A percentile compares a stretch with the other conserved stretches of the same genome.
Evolutionary conservation across 2,797 vertebrate species (phyloP).

Genomic region (Coluber constrictor): DNA sequence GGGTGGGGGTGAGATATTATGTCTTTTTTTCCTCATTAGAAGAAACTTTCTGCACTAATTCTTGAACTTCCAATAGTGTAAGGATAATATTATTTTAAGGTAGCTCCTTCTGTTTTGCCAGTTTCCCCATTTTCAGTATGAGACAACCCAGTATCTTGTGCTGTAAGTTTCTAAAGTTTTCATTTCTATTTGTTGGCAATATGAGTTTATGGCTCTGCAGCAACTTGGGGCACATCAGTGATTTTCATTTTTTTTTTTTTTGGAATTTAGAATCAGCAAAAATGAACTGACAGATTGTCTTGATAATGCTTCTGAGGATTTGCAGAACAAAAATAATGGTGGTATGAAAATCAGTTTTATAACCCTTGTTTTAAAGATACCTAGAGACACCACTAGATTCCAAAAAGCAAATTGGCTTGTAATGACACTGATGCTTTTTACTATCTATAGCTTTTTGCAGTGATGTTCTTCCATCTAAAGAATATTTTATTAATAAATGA

Average conservation of each 20-base stretch:
- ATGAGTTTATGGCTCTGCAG: background rate
- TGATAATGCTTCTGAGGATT: background rate
- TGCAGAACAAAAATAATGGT: background rate
- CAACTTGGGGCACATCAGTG: background rate
- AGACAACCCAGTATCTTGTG: no score
- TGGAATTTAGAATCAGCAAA: background rate
- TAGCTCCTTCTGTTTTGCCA: background rate
- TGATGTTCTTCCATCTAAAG: background rate
- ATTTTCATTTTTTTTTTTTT: background rate
- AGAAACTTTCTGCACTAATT: background rate
- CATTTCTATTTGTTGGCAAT: background rate
- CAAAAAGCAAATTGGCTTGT: background rate
- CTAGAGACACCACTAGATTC: background rate
- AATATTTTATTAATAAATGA: background rate
- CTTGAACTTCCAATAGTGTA: background rate
- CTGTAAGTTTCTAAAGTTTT: background rate
- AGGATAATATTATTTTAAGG: background rate
- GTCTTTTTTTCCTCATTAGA: background rate
- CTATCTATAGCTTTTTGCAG: background rate
- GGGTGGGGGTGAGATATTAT: background rate
- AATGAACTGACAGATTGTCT: background rate
- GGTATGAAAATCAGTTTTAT: background rate
- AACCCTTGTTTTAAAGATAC: background rate
- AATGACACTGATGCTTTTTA: background rate
- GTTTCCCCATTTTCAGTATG: background rate